Base-by-base conservation (phyloP, 2,888 invertebrate species). In the Pammene fasciana region DNA sequence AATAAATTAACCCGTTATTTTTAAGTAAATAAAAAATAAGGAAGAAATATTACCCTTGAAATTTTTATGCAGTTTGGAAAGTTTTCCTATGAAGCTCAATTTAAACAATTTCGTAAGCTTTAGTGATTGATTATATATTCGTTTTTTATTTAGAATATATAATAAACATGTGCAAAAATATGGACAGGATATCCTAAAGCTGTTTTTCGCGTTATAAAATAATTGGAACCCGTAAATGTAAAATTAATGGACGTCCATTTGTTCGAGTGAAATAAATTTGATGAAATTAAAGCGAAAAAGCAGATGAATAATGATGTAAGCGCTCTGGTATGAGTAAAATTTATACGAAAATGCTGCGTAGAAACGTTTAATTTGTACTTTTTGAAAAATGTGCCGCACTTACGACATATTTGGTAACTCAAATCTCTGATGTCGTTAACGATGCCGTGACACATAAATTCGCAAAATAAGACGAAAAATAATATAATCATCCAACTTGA, bases 181-280 rank as follows among this genome's bases (percentile, higher is more conserved):
- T 48, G 18, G n/a, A 9, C 52, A 55, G 64, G 56, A 55, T 54
- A 65, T 56, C 48, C 50, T 56, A 52, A 16, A 43, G 41, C 38
- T 60, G 48, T 60, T 70, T 70, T 34, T 52, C 48, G 57, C 41
- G 74, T 75, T 74, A 75, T 74, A 76, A 80, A 82, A 82, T 81
- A 82, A 81, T 81, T 78, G 81, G 77, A 82, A 81, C 79, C 78
- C 76, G 84, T 83, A 85, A 87, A 86, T 85, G 85, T 80, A 77
- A 81, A 80, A 86, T 84, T 83, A 84, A 87, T 83, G 84, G 77
- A 71, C 75, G 75, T 73, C 83, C 83, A 86, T 87, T 87, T 85
- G 83, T 86, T 77, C 76, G 80, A 86, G 83, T 83, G 84, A 87
- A 88, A 87, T 85, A 85, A 86, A 87, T 86, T 85, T 84, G 84